These are phyloP conservation scores for Drosophila pseudoobscura DNA, from an alignment of 1,140 invertebrate species.

Conservation along the genomic window DNA sequence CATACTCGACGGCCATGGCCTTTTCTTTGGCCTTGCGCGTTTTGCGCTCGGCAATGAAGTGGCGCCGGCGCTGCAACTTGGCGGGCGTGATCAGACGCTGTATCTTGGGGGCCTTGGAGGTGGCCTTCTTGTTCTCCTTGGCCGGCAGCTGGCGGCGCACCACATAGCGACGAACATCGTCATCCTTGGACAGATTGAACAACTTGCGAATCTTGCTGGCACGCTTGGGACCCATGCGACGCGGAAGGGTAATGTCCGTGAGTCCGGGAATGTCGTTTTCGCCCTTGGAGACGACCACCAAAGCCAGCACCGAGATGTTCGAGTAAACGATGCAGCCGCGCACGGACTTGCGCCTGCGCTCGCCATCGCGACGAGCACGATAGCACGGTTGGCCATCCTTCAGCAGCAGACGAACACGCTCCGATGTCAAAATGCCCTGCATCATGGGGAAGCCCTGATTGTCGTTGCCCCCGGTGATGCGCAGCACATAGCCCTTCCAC, in stretches of 20 bases:
- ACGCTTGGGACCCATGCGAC: slow-evolving; percentile 98
- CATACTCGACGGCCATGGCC: slow-evolving; percentile 93
- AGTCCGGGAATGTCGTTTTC: slow-evolving; percentile 97
- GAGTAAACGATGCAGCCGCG: slow-evolving; percentile 98
- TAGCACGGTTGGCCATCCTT: slow-evolving; percentile 98
- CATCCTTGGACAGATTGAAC: slow-evolving; percentile 97
- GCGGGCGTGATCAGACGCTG: slow-evolving; percentile 97
- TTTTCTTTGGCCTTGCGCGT: slow-evolving; percentile 86
- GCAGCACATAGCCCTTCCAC: slow-evolving; percentile 94
- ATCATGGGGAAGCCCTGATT: slow-evolving; percentile 99
- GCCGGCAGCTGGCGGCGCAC: slow-evolving; percentile 93
- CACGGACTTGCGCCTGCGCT: slow-evolving; percentile 98
- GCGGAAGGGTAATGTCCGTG: slow-evolving; percentile 96
- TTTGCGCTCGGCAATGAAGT: slow-evolving; percentile 88
- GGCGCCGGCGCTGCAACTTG: slow-evolving; percentile 88
- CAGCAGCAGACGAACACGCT: slow-evolving; percentile 95
- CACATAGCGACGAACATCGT: slow-evolving; percentile 98
- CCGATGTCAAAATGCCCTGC: slow-evolving; percentile 98
- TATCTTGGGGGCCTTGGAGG: slow-evolving; percentile 93
- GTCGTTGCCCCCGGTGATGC: slow-evolving; percentile 98
- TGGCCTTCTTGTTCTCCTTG: slow-evolving; percentile 85
- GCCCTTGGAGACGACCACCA: slow-evolving; percentile 97
- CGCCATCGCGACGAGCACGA: slow-evolving; percentile 95
- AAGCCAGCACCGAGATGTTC: slow-evolving; percentile 95
- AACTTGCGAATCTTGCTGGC: slow-evolving; percentile 98